Conservation (phyloP, 2,888 invertebrate genomes). For the Agrotis puta region DNA sequence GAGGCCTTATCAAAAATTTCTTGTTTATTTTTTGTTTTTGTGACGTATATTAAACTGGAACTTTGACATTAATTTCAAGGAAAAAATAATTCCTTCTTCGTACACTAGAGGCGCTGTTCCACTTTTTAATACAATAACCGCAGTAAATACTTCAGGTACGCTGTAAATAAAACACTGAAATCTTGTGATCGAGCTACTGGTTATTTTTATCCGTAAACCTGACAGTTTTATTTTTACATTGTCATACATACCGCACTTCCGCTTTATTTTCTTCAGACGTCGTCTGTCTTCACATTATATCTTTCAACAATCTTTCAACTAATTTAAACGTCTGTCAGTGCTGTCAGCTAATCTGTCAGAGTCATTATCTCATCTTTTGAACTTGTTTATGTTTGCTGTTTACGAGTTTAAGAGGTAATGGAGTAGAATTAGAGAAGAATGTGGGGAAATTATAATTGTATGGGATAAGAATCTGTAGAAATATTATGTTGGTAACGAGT, state of each 20-base stretch:
- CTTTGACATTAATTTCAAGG: too few relatives aligned
- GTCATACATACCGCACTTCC: constrained; percentile 22
- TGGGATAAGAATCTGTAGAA: not conserved
- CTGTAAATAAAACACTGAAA: too few relatives aligned
- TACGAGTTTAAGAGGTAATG: not conserved
- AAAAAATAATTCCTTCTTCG: too few relatives aligned
- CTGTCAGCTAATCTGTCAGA: constrained; percentile 33
- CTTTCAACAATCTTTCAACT: constrained; percentile 34
- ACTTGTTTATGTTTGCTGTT: constrained; percentile 29
- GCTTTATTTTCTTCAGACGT: constrained; percentile 45
- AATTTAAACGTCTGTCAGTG: constrained; percentile 46
- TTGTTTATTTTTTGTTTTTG: too few relatives aligned
- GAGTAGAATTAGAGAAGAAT: not conserved
- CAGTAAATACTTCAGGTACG: too few relatives aligned
- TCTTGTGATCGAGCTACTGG: too few relatives aligned
- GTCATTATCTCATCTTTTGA: constrained; percentile 31
- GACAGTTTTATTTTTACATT: constrained; percentile 15
- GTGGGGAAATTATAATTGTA: not conserved
- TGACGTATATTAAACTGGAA: too few relatives aligned
- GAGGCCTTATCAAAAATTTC: too few relatives aligned
- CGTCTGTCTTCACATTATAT: constrained; percentile 34
- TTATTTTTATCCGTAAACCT: constrained; percentile 11
- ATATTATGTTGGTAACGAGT: too few relatives aligned
- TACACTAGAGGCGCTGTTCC: too few relatives aligned
- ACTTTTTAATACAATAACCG: too few relatives aligned